Evolutionary conservation across 92 coral and sea anemone species (phyloP), one percentile per base, ranked within the genome.

Genomic region (Bergia sp.): DNA sequence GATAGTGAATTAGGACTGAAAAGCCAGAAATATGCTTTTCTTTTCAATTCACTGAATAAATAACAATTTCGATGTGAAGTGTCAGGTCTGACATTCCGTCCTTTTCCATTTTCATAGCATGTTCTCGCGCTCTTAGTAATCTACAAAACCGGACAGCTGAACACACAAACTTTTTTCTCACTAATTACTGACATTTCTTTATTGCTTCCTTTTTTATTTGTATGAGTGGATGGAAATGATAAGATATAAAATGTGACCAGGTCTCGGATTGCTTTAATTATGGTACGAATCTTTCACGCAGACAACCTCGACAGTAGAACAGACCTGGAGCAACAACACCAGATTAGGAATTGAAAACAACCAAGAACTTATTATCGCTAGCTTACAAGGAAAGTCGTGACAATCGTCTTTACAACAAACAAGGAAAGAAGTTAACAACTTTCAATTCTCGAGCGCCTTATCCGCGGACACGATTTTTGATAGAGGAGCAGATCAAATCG

Each of bases 131-230:
- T 67, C 87, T 84, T 45, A 84, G 79, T 39, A 23, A 71, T 84
- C 66, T 71, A 40, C 45, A 49, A 71, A n/a, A 15, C 49, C 18
- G 64, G 79, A 69, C 87, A 84, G 87, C 87, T 84, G 87, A 84
- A 4, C 77, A 84, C 79, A 84, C 87, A 72, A 0, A 20, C 45
- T 72, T 69, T 71, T 67, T 84, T 84, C 87, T 69, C 87, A 84
- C 87, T 84, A 84, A 84, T 84, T 84, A 84, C 87, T 84, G 87
- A 11, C 87, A 71, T 84, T 71, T 84, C 36, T 84, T 84, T 84
- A 84, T 84, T 84, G 87, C 87, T 84, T 84, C 79, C 79, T 0
- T 80, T 84, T 76, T 9, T 76, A 42, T 42, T 82, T 67, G 53
- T 58, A 43, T 8, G 87, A 84, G 78, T 71, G 79, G 85, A 71